These are phyloP conservation scores for Choristoneura fumiferana DNA, from an alignment of 1,140 invertebrate species.

Conservation along the genomic window DNA sequence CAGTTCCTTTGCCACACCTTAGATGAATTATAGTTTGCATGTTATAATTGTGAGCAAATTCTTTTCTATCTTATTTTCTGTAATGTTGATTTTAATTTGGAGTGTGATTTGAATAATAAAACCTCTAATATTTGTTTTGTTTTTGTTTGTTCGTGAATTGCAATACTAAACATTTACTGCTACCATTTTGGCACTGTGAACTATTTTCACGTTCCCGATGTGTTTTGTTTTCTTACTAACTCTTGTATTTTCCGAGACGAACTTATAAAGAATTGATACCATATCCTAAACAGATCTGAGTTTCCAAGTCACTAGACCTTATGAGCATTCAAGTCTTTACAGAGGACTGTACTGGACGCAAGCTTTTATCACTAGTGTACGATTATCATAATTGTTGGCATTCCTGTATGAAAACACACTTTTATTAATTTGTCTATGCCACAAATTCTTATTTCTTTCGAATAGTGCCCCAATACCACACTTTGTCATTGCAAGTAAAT, in stretches of 20 bases:
- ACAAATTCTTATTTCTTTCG: neutral
- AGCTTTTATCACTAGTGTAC: conserved; percentile 39
- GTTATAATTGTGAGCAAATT: conserved; percentile 49
- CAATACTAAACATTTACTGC: conserved; percentile 55
- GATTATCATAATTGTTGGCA: conserved; percentile 12
- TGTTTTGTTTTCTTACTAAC: conserved; percentile 51
- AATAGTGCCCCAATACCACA: conserved; percentile 21
- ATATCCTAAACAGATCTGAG: conserved; percentile 17
- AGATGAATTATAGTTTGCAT: conserved; percentile 72
- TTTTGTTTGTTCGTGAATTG: conserved; percentile 35
- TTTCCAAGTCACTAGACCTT: conserved; percentile 15
- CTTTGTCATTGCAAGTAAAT: conserved; percentile 35
- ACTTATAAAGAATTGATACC: conserved; percentile 57
- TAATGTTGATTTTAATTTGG: conserved; percentile 45
- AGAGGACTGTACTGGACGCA: conserved; percentile 50
- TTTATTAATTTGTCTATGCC: conserved; percentile 2
- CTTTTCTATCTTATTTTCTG: conserved; percentile 42
- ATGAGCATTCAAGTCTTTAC: conserved; percentile 18
- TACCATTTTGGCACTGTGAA: conserved; percentile 61
- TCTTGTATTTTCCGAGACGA: conserved; percentile 41
- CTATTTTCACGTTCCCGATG: conserved; percentile 44
- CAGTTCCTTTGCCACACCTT: conserved; percentile 78
- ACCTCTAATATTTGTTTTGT: conserved; percentile 36
- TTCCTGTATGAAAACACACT: conserved; percentile 12
- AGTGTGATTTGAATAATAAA: conserved; percentile 42